A percentile compares a stretch with the other conserved stretches of the same genome.
Conservation (phyloP, 2,113 vertebrate species). For the Brachirus orientalis region DNA sequence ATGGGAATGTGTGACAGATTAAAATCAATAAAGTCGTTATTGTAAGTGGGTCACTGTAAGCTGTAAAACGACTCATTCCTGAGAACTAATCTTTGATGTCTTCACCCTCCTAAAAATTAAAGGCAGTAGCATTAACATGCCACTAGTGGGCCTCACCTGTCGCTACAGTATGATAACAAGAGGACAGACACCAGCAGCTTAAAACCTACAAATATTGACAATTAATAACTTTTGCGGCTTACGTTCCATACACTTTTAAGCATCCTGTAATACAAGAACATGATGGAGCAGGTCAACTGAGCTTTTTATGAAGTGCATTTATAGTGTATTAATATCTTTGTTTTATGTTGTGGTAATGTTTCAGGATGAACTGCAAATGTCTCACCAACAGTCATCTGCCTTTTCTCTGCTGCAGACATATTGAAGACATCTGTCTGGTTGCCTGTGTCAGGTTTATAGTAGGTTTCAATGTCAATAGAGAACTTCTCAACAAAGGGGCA, state of each 20-base stretch:
- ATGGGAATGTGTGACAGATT: conserved; percentile 17
- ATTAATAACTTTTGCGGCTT: background rate
- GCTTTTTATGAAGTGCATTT: background rate
- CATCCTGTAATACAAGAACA: background rate
- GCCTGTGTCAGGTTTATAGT: conserved; percentile 94
- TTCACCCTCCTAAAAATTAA: conserved; percentile 10
- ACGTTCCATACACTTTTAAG: background rate
- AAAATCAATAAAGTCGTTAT: conserved; percentile 25
- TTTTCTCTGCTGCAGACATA: conserved; percentile 90
- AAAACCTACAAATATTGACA: background rate
- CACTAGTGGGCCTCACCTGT: conserved; percentile 61
- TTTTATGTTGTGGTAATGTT: background rate
- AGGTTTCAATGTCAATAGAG: conserved; percentile 98
- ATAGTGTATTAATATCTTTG: background rate
- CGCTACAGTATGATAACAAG: conserved; percentile 8
- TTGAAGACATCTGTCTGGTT: conserved; percentile 93
- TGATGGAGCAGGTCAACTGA: background rate
- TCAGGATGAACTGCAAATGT: background rate
- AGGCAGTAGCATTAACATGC: conserved; percentile 35
- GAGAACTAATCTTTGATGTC: conserved; percentile 21
- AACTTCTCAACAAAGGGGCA: conserved; percentile 99
- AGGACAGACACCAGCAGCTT: background rate
- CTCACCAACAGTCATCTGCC: conserved; percentile 90
- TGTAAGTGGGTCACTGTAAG: conserved; percentile 31
- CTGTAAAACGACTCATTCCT: conserved; percentile 10